These are phyloP conservation scores for Oxygymnocypris stewartii DNA, from an alignment of 2,113 vertebrate species.

Conservation along the genomic window DNA sequence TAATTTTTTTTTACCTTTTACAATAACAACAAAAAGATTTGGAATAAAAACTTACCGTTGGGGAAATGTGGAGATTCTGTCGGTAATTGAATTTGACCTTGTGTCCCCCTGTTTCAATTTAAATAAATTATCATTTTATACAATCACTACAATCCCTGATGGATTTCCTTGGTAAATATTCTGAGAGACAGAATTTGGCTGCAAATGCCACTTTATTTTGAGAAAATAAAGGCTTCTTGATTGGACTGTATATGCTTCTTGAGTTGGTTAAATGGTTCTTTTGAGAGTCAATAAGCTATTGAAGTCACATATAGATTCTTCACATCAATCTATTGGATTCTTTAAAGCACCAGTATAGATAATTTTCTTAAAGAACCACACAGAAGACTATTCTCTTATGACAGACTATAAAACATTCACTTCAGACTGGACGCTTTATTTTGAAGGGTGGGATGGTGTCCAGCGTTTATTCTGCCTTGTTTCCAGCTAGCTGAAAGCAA, in stretches of 20 bases:
- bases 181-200: not conserved
- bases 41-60: too few species aligned
- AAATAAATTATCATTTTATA: too few species aligned
- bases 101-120: too few species aligned
- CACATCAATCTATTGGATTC: not conserved
- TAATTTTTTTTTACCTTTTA: too few species aligned
- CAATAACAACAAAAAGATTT: too few species aligned
- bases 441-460: slow-evolving; percentile 5
- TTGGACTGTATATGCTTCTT: not conserved
- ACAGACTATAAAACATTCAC: not conserved
- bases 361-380: not conserved
- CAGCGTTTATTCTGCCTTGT: slow-evolving; percentile 23
- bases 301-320: not conserved
- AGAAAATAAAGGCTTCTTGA: not conserved
- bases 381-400: not conserved
- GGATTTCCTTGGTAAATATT: too few species aligned
- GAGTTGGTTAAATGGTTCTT: not conserved
- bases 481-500: slow-evolving; percentile 41
- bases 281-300: not conserved
- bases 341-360: not conserved
- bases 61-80: too few species aligned
- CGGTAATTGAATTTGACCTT: too few species aligned
- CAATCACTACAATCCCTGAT: too few species aligned
- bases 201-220: not conserved
- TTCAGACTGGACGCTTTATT: not conserved